A percentile compares a stretch with the other conserved stretches of the same genome.
Evolutionary conservation across 2,113 vertebrate genomes (phyloP).

Genomic region (Oncorhynchus gorbuscha): DNA sequence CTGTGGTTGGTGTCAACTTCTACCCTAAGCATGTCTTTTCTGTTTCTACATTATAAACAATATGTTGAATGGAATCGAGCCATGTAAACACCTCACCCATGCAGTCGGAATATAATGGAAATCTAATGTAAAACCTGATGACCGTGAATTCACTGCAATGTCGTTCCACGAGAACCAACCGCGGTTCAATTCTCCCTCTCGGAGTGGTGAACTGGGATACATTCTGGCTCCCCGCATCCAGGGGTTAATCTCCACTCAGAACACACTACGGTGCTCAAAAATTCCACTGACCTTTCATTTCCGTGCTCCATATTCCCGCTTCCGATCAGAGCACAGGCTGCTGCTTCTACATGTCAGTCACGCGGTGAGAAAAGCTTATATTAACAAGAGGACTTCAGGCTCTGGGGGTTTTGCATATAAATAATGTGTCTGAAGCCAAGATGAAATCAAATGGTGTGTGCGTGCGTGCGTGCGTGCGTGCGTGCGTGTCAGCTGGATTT

Average conservation of each 20-base stretch:
- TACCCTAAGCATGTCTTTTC: neutral
- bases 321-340: neutral
- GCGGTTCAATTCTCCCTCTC: constrained; percentile 56
- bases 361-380: constrained; percentile 55
- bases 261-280: constrained; percentile 43
- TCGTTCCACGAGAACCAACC: constrained; percentile 37
- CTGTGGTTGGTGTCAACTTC: too few species aligned
- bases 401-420: constrained; percentile 70
- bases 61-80: constrained; percentile 22
- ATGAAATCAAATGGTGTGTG: constrained; percentile 50
- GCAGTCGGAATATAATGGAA: constrained; percentile 45
- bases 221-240: constrained; percentile 41
- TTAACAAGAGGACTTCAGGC: constrained; percentile 60
- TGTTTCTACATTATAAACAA: constrained; percentile 35
- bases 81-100: constrained; percentile 15
- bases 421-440: constrained; percentile 55
- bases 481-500: constrained; percentile 24
- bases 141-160: constrained; percentile 64
- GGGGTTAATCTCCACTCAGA: constrained; percentile 59
- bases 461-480: neutral
- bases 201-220: constrained; percentile 51
- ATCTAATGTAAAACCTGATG: constrained; percentile 67
- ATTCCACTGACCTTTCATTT: constrained; percentile 57
- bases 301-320: constrained; percentile 31
- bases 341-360: constrained; percentile 57